Base-by-base conservation (phyloP, 2,797 vertebrate genomes). In the Gymnodraco acuticeps region DNA sequence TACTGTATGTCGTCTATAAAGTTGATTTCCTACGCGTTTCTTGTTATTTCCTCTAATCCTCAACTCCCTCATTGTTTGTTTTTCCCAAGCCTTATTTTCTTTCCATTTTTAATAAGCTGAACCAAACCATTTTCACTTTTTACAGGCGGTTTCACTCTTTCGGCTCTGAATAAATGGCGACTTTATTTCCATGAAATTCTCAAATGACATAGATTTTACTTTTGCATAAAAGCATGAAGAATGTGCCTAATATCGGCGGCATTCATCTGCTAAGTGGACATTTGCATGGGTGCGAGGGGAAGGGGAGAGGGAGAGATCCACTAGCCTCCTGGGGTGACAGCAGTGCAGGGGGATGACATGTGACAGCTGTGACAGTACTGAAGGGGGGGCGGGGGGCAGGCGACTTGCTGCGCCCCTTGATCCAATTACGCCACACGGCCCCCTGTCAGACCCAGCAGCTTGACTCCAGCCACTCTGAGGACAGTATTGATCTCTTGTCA, bases 201-300 rank as follows among this genome's bases (percentile, higher is more conserved):
- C 93, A 96, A 95, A 97, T 96, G 96, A 98, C 97, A 97, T 96
- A 97, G 96, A 96, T 98, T 96, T 97, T 96, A 95, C 96, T 95
- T 99, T 98, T 99, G 98, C 97, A 99, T 99, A 99, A 99, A 99
- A 95, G 97, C 98, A 98, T 99, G 97, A 97, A 99, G 95, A 97
- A 96, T 94, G 94, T 94, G 95, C 95, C 96, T 99, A 97, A 99
- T 98, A 97, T 97, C 93, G 92, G 95, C 95, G 91, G 96, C 97
- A 97, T 98, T 98, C 96, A 96, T 96, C 96, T 94, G 95, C 97
- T 99, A 99, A 99, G 97, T 99, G 97, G 97, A 98, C 97, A 99
- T 99, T 99, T 99, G 97, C 98, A 98, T 98, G 68, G 96, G 96
- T 96, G 92, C 94, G 89, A 94, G 81, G 86, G 69, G 75, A 66